Conservation (phyloP, 1,140 invertebrate species). For the Acromyrmex charruanus region DNA sequence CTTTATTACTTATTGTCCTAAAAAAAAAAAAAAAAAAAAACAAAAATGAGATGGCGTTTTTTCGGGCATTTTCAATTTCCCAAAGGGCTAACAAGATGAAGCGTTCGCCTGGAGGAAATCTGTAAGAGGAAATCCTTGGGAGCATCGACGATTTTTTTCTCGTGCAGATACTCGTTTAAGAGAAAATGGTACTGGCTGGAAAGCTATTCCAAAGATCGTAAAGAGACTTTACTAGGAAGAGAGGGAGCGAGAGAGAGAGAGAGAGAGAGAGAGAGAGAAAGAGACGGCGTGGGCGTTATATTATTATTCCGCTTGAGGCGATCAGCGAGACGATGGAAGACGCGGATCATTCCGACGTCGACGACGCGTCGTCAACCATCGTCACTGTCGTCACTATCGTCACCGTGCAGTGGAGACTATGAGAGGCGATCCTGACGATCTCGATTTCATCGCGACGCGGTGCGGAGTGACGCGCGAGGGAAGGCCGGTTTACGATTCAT, state of each 20-base stretch:
- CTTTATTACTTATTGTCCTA: not conserved
- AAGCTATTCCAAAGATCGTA: conserved; percentile 33
- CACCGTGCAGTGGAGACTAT: conserved; percentile 21
- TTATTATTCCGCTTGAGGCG: conserved; percentile 76
- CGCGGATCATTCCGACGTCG: conserved; percentile 41
- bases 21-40: no score
- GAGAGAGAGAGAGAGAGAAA: not conserved
- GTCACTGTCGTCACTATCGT: not conserved
- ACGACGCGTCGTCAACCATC: conserved; percentile 31
- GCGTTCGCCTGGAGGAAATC: not conserved
- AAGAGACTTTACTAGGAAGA: conserved; percentile 66
- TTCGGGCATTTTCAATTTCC: not conserved
- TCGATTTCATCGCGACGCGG: conserved; percentile 76
- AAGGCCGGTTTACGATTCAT: conserved; percentile 85
- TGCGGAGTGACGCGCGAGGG: conserved; percentile 18
- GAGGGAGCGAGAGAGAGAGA: no score
- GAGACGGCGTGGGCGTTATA: conserved; percentile 52
- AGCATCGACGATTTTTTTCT: conserved; percentile 28
- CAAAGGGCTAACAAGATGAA: not conserved
- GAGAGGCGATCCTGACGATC: conserved; percentile 53
- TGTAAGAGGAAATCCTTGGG: not conserved
- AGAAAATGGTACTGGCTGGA: conserved; percentile 31
- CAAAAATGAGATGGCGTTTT: not conserved
- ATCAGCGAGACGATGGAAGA: conserved; percentile 59
- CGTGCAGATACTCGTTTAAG: not conserved